phyloP scores from a whole-genome alignment of 2,113 vertebrate species.

The Mastomys natalensis region DNA sequence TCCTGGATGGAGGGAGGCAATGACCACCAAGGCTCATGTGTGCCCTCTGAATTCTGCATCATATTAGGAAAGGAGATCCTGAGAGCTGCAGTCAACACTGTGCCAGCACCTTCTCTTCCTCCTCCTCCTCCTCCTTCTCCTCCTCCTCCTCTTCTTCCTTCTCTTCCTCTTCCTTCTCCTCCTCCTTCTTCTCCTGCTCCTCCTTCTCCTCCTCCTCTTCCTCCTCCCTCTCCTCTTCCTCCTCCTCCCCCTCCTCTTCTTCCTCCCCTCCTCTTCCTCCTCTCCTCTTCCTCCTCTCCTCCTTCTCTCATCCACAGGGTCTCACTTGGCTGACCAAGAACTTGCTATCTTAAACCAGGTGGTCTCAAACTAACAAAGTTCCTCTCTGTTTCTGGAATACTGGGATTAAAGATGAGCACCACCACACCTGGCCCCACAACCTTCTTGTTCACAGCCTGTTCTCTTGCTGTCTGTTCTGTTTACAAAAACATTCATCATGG shows the following conservation, averaged over 20 bases:
- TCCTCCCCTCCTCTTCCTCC: neutral
- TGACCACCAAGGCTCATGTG: rapidly evolving
- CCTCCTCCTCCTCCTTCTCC: neutral
- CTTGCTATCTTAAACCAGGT: neutral
- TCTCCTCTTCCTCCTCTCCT: neutral
- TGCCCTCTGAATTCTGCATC: neutral
- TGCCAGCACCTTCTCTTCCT: neutral
- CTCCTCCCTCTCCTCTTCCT: neutral
- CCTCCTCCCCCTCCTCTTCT: neutral
- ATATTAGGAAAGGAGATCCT: neutral
- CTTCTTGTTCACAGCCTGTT: neutral
- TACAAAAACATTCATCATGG: neutral
- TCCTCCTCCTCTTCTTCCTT: neutral
- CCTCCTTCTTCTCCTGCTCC: neutral
- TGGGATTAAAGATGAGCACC: neutral
- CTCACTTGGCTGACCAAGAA: neutral
- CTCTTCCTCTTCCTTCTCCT: neutral
- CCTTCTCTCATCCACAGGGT: neutral
- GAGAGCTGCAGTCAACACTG: neutral
- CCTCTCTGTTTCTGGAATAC: neutral
- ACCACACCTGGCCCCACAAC: neutral
- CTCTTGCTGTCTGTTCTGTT: neutral
- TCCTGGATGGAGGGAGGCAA: neutral
- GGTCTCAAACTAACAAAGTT: neutral
- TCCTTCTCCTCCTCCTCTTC: neutral